phyloP scores from a whole-genome alignment of 2,888 invertebrate species.

The Torymus tubicola region DNA sequence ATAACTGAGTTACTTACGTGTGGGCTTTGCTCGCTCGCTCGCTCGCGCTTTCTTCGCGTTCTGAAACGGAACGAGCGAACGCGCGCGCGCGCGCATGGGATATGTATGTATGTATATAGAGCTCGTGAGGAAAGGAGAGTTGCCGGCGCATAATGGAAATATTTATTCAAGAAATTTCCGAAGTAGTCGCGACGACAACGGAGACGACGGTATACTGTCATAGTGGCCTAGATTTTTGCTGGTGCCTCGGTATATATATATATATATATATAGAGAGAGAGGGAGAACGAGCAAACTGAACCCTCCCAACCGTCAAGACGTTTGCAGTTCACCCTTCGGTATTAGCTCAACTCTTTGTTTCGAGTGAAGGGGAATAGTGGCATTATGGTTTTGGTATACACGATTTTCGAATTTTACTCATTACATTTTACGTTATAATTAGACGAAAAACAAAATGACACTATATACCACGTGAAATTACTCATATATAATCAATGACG shows the following conservation, averaged over 20 bases:
- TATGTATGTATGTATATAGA: no score
- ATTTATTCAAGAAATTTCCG: constrained; percentile 62
- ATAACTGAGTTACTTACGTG: constrained; percentile 53
- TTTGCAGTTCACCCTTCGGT: constrained; percentile 22
- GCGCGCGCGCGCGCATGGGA: background rate
- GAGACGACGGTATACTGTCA: background rate
- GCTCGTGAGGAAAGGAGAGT: constrained; percentile 1
- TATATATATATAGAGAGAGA: background rate
- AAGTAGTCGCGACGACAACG: background rate
- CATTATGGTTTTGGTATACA: background rate
- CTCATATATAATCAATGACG: no score
- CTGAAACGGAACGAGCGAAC: constrained; percentile 46
- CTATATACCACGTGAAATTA: no score
- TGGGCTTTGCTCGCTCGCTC: constrained; percentile 41
- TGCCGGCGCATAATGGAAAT: constrained; percentile 57
- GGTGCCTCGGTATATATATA: no score
- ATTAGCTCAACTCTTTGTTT: background rate
- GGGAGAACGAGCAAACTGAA: background rate
- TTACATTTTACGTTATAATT: no score
- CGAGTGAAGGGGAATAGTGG: background rate
- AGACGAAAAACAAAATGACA: no score
- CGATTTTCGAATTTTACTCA: no score
- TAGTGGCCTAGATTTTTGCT: constrained; percentile 44
- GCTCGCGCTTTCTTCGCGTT: constrained; percentile 43
- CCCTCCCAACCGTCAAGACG: constrained; percentile 9